Base-by-base conservation (phyloP, 2,113 vertebrate species). In the Centropus unirufus region DNA sequence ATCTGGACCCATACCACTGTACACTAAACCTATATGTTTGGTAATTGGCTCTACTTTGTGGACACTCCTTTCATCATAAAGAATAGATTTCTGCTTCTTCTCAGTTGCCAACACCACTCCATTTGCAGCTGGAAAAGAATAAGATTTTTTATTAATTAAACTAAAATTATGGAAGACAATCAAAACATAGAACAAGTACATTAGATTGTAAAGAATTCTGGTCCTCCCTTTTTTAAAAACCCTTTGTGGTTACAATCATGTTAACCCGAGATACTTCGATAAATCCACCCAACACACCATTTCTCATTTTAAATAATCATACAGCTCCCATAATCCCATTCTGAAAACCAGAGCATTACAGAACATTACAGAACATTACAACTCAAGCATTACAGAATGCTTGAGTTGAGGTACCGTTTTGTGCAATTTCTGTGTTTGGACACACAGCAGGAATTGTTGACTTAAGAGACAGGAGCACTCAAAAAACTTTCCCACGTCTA, bases 21-120 rank as follows among this genome's bases (percentile, higher is more conserved):
- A 99, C 75, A 99, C 99, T 98, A 99, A 98, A 74, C 99, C 99
- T 97, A 99, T 99, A 80, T 99, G 99, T 96, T 99, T 99, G 83
- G 99, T 99, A 97, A 99, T 99, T 34, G 99, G 98, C 93, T 99
- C 99, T 97, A 99, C 99, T 98, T 99, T 99, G 95, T 99, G 99
- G 77, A 99, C 99, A 57, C 99, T 99, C 95, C 99, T 98, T 92
- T 99, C 99, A 95, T 99, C 99, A 63, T 99, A 99, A 86, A 99
- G 98, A 76, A 99, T 99, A 27, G 99, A 99, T 93, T 99, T 99
- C 95, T 99, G 99, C 96, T 99, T 99, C 97, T 99, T 99, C 96
- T 99, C 99, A 57, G 99, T 99, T 83, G 99, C 99, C 96, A 99
- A 91, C 32, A 99, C 99, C 46, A 99, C 99, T 55, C 99, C 99